These are phyloP conservation scores for Halcyon badia DNA, from an alignment of 2,797 vertebrate genomes.

Conservation along the genomic window DNA sequence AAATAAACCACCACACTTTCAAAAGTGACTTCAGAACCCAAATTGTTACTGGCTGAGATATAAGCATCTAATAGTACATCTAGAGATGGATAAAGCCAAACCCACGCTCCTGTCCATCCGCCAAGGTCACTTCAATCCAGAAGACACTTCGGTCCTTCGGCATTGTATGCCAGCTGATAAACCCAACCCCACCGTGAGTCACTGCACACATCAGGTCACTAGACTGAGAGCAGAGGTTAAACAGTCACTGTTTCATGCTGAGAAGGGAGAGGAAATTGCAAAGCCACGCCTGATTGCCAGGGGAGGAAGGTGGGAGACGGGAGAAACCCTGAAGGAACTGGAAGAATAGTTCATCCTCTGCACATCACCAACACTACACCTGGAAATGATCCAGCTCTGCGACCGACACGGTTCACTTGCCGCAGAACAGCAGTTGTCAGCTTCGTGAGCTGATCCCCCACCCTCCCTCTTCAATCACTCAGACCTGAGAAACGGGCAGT, in stretches of 20 bases:
- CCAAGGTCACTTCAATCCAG: not conserved
- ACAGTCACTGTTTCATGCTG: not conserved
- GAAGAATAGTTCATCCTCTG: not conserved
- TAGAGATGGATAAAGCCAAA: not conserved
- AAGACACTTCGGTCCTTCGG: not conserved
- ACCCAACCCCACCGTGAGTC: not conserved
- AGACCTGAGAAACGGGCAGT: not conserved
- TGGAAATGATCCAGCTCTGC: not conserved
- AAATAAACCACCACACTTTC: not conserved
- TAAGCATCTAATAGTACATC: rapidly evolving
- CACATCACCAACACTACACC: rapidly evolving
- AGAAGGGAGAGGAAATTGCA: not conserved
- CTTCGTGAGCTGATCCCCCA: not conserved
- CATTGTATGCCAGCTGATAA: not conserved
- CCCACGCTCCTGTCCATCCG: not conserved
- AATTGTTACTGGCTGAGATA: not conserved
- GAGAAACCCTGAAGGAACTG: not conserved
- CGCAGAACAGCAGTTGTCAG: not conserved
- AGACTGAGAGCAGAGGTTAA: not conserved
- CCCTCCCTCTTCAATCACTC: not conserved
- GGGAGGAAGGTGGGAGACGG: not conserved
- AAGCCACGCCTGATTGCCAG: not conserved
- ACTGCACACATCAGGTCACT: rapidly evolving
- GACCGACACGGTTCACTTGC: not conserved
- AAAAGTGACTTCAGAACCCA: not conserved